A percentile compares a stretch with the other conserved stretches of the same genome.
Evolutionary conservation across 2,888 invertebrate genomes (phyloP).

Genomic region (Cinara cedri): DNA sequence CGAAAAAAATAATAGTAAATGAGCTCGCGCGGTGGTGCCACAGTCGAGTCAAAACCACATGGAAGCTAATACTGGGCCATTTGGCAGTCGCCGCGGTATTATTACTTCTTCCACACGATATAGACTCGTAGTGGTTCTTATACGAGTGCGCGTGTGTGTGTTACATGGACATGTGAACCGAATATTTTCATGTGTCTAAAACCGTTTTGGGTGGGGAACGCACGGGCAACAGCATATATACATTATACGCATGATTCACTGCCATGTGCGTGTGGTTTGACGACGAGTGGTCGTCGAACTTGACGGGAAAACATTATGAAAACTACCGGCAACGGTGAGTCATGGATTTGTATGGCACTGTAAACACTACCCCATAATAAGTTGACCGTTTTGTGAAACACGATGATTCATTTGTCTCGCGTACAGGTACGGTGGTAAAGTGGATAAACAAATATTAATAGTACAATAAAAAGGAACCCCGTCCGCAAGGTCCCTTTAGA

Average conservation of each 20-base stretch:
- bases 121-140: not conserved
- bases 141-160: not conserved
- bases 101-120: constrained; percentile 28
- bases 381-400: constrained; percentile 11
- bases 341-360: not conserved
- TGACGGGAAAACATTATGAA: constrained; percentile 11
- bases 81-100: constrained; percentile 45
- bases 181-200: constrained; percentile 47
- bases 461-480: not conserved
- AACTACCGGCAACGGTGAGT: not conserved
- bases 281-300: constrained; percentile 38
- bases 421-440: not conserved
- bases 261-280: constrained; percentile 53
- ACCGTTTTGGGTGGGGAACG: constrained; percentile 41
- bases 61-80: constrained; percentile 23
- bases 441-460: not conserved
- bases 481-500: not conserved
- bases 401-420: constrained; percentile 35
- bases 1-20: constrained; percentile 13
- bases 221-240: not conserved
- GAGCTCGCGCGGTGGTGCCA: not conserved
- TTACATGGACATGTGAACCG: not conserved
- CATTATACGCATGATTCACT: constrained; percentile 36
- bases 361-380: constrained; percentile 31
- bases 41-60: constrained; percentile 47